Evolutionary conservation across 2,888 invertebrate genomes (phyloP).

Genomic region (Cactoblastis cactorum): DNA sequence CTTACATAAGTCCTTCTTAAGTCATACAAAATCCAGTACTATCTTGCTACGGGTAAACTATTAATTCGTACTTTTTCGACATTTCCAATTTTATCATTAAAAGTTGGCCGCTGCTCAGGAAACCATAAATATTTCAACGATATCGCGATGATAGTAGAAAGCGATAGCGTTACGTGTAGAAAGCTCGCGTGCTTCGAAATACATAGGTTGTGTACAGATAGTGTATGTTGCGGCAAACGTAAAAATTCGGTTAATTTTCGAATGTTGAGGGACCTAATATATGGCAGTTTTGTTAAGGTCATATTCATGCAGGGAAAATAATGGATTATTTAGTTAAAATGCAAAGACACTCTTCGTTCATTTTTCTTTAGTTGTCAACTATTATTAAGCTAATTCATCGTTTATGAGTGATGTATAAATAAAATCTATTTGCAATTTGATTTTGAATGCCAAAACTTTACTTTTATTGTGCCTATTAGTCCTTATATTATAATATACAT

Average conservation of each 20-base stretch:
- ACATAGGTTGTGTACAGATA: conserved; percentile 1
- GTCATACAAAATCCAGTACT: too few relatives aligned
- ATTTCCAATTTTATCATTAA: conserved; percentile 7
- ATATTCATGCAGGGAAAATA: not conserved
- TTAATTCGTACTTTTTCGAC: conserved; percentile 2
- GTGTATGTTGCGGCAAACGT: not conserved
- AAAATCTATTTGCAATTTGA: too few relatives aligned
- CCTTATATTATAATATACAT: too few relatives aligned
- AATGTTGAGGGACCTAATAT: not conserved
- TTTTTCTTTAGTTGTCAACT: not conserved
- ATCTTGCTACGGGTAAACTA: not conserved
- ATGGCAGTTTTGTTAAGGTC: not conserved
- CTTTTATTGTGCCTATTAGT: too few relatives aligned
- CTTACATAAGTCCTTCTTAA: too few relatives aligned
- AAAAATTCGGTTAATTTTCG: conserved; percentile 1
- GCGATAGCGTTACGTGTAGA: conserved; percentile 11
- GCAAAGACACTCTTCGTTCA: not conserved
- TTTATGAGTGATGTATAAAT: too few relatives aligned
- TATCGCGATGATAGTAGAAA: conserved; percentile 9
- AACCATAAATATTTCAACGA: conserved; percentile 13
- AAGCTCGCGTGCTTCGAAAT: conserved; percentile 10
- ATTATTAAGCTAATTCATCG: too few relatives aligned
- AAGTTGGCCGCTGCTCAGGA: conserved; percentile 4
- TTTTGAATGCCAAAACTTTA: too few relatives aligned
- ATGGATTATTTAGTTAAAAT: not conserved